A percentile compares a stretch with the other conserved stretches of the same genome.
Conservation (phyloP, 2,888 invertebrate genomes). For the Druceiella hillmani region DNA sequence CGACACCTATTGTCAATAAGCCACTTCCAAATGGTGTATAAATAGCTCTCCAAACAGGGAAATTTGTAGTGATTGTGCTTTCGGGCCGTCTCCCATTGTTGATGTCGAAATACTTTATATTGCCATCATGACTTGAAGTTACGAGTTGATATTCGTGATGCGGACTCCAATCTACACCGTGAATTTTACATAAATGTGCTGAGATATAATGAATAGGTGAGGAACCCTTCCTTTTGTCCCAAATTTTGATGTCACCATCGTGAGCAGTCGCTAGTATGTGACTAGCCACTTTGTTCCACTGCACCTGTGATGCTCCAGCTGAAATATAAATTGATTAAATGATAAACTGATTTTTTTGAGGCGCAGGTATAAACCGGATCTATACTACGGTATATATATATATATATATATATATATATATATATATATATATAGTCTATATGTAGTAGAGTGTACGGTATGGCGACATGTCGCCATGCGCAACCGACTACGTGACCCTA, state of each 20-base stretch:
- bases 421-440: too few relatives aligned
- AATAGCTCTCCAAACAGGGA: conserved; percentile 90
- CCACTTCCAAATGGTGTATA: conserved; percentile 93
- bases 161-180: conserved; percentile 93
- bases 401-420: too few relatives aligned
- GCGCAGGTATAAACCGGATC: neutral
- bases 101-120: conserved; percentile 92
- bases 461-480: too few relatives aligned
- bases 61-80: conserved; percentile 75
- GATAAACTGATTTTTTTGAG: neutral
- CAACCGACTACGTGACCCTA: too few relatives aligned
- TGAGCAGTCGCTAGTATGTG: conserved; percentile 90
- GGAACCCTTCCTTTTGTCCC: conserved; percentile 88
- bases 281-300: conserved; percentile 84
- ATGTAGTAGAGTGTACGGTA: too few relatives aligned
- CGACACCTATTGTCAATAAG: conserved; percentile 85
- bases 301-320: conserved; percentile 90
- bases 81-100: conserved; percentile 80
- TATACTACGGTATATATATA: too few relatives aligned
- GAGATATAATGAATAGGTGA: conserved; percentile 89
- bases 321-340: too few relatives aligned
- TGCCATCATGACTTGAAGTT: conserved; percentile 93
- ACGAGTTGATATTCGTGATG: conserved; percentile 78
- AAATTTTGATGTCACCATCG: conserved; percentile 92
- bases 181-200: conserved; percentile 83